Evolutionary conservation across 2,113 vertebrate genomes (phyloP).

Genomic region (Arvicanthis niloticus): DNA sequence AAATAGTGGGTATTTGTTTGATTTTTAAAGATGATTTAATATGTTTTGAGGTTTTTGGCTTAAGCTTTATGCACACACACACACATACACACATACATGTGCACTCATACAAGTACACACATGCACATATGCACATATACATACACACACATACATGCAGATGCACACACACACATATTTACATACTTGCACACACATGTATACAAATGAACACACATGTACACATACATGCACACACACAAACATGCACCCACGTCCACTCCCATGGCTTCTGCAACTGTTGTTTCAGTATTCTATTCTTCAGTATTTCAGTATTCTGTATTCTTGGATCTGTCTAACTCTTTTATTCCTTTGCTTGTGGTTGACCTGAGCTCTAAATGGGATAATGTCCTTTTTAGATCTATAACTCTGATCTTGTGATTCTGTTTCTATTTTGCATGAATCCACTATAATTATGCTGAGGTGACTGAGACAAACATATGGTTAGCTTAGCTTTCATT

Average conservation of each 20-base stretch:
- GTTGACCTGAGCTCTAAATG: not conserved
- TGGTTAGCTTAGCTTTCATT: not conserved
- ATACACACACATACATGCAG: not conserved
- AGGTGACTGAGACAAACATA: not conserved
- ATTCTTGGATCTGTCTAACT: not conserved
- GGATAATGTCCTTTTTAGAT: not conserved
- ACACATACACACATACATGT: not conserved
- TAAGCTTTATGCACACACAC: not conserved
- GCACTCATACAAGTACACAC: no score
- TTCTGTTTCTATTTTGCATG: conserved; percentile 39
- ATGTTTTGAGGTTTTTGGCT: not conserved
- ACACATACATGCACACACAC: not conserved
- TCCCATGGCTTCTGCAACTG: not conserved
- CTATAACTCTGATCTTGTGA: not conserved
- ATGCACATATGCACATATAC: not conserved
- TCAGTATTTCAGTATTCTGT: no score
- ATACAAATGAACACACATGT: no score
- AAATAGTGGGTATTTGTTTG: not conserved
- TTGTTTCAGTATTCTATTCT: not conserved
- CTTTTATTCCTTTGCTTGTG: not conserved
- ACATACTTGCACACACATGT: no score
- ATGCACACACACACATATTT: not conserved
- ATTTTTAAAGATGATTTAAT: not conserved
- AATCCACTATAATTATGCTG: not conserved
- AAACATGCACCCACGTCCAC: not conserved